Base-by-base conservation (phyloP, 2,888 invertebrate species). In the Tanypteryx hageni region DNA sequence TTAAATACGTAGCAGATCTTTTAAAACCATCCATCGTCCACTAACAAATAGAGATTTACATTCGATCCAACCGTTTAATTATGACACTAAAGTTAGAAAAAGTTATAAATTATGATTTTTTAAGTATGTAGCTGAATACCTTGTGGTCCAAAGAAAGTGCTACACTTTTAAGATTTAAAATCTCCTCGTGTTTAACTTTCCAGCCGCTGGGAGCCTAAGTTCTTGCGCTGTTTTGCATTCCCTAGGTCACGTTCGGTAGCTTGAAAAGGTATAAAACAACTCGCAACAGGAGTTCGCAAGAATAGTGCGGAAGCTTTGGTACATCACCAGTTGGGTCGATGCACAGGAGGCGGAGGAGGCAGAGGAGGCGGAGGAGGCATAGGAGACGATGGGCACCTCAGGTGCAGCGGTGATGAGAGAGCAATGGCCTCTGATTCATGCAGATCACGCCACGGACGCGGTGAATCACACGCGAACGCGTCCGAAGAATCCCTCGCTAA, bases 391-490 rank as follows among this genome's bases (percentile, higher is more conserved):
- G 86, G 27, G 59, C 59, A 31, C 22, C 10, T 18, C 44, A 64
- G 68, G 89, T 27, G n/a, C 13, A 9, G 58, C 14, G 16, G 16
- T 14, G 86, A 10, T 61, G 89, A 8, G 18, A 18, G 83, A 83
- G 27, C 89, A 89, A 89, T 64, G 89, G 0, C 89, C 89, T 89
- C n/a, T 86, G 89, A 89, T 89, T 89, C 89, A 89, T 59, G 61
- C 86, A 16, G 86, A 86, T 86, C 86, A 86, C 89, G 89, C 89
- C 89, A 89, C 89, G 64, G 89, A 89, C 44, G 61, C 64, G 64
- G 4, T 89, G 89, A 89, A 64, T 89, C 89, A 89, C 89, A 44
- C 59, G 86, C 58, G 7, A 27, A 59, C 85, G 58, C 57, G 57
- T 59, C 4, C 64, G 64, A 56, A n/a, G 64, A 31, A n/a, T 61